These are phyloP conservation scores for Chionomys nivalis DNA, from an alignment of 2,113 vertebrate genomes.

Conservation along the genomic window DNA sequence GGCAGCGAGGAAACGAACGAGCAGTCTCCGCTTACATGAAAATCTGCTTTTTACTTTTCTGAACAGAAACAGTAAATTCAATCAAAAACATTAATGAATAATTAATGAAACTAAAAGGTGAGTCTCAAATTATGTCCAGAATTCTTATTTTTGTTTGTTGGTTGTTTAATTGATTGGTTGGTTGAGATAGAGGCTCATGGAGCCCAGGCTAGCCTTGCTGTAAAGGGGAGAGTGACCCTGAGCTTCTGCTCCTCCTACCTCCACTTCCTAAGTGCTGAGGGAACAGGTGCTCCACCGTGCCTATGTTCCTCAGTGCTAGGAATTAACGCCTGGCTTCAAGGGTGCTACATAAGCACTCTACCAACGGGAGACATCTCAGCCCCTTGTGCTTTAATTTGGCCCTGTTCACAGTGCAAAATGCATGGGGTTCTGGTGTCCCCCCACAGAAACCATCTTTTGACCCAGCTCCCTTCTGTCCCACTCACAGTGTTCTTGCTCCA, in stretches of 20 bases:
- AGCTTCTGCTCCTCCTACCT: background rate
- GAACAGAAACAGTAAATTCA: background rate
- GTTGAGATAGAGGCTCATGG: background rate
- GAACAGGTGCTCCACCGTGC: background rate
- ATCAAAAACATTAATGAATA: background rate
- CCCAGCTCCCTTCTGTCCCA: background rate
- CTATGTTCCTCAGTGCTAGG: background rate
- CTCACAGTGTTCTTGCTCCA: background rate
- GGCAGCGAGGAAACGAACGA: no score
- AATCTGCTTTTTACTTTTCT: constrained; percentile 14
- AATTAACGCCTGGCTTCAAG: fast-evolving
- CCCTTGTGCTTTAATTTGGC: background rate
- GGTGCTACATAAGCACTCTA: background rate
- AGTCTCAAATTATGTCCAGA: background rate
- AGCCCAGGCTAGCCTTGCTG: background rate
- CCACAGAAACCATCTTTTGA: background rate
- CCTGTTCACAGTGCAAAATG: background rate
- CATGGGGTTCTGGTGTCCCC: background rate
- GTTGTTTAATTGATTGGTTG: background rate
- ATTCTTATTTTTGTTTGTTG: background rate
- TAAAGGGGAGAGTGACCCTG: background rate
- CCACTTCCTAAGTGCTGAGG: background rate
- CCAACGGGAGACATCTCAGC: no score
- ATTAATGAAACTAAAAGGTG: background rate
- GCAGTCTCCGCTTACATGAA: background rate